Conservation (phyloP, 2,797 vertebrate species). For the Alca torda region DNA sequence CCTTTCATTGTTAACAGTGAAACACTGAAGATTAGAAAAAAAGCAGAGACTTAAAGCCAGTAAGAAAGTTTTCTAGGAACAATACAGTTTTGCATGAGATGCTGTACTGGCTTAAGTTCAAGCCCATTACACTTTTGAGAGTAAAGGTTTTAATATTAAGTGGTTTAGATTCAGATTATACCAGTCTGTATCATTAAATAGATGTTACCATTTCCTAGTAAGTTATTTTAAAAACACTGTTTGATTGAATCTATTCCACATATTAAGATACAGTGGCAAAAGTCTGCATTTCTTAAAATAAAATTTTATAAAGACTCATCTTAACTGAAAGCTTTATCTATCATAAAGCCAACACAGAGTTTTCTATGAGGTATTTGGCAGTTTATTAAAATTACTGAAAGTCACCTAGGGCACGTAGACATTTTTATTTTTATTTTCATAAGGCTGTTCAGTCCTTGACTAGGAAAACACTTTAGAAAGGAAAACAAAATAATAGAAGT, state of each 20-base stretch:
- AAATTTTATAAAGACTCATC: not conserved
- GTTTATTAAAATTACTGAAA: not conserved
- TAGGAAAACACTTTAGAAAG: not conserved
- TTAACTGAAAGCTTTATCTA: not conserved
- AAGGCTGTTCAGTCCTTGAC: not conserved
- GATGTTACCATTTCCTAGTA: not conserved
- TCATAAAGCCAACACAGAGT: not conserved
- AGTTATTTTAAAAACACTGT: not conserved
- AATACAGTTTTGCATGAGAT: not conserved
- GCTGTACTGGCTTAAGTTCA: not conserved
- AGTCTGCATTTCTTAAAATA: not conserved
- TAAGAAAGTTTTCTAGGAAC: not conserved
- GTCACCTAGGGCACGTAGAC: not conserved
- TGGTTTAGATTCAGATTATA: not conserved
- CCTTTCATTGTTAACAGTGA: not conserved
- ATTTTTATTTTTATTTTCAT: not conserved
- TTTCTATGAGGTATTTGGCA: not conserved
- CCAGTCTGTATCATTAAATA: not conserved
- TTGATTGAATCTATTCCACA: not conserved
- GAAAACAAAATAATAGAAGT: not conserved
- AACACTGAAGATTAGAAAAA: not conserved
- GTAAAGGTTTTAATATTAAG: not conserved
- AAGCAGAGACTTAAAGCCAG: not conserved
- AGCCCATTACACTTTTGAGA: not conserved
- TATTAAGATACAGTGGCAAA: not conserved